phyloP scores from a whole-genome alignment of 2,797 vertebrate genomes.

The Hylomyscus alleni region DNA sequence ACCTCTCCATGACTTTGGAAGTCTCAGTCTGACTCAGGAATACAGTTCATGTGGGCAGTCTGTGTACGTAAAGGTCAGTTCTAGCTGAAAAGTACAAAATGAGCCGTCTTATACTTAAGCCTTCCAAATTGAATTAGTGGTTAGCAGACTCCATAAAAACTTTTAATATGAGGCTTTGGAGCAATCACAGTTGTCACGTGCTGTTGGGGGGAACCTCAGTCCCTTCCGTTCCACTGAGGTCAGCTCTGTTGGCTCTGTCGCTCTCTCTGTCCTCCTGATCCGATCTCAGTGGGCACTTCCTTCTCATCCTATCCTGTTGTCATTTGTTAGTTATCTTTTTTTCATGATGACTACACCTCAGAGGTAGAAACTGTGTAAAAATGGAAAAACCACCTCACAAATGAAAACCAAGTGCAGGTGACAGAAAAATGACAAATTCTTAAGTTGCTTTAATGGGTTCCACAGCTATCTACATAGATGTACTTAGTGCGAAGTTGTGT shows the following conservation, averaged over 20 bases:
- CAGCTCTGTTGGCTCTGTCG: not conserved
- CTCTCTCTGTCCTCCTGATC: not conserved
- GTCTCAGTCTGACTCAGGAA: not conserved
- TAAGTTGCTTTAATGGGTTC: not conserved
- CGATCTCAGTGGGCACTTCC: slow-evolving; percentile 1
- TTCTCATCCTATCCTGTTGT: slow-evolving; percentile 2
- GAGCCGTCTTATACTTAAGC: not conserved
- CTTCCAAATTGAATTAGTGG: slow-evolving; percentile 30
- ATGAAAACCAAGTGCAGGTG: not conserved
- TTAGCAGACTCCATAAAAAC: slow-evolving; percentile 24
- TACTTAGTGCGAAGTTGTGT: not conserved
- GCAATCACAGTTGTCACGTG: not conserved
- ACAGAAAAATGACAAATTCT: slow-evolving; percentile 38
- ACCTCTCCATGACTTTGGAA: not conserved
- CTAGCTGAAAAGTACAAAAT: not conserved
- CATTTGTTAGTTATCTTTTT: slow-evolving; percentile 54
- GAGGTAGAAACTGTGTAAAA: not conserved
- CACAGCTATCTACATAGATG: not conserved
- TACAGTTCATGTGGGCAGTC: not conserved
- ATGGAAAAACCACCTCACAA: not conserved
- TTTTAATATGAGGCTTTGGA: slow-evolving; percentile 38
- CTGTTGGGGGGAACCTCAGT: not conserved
- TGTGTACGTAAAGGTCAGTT: not conserved
- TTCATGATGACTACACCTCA: slow-evolving; percentile 9
- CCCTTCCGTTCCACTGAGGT: slow-evolving; percentile 21